phyloP scores from a whole-genome alignment of 2,113 vertebrate species.

The Megaceryle torquata region DNA sequence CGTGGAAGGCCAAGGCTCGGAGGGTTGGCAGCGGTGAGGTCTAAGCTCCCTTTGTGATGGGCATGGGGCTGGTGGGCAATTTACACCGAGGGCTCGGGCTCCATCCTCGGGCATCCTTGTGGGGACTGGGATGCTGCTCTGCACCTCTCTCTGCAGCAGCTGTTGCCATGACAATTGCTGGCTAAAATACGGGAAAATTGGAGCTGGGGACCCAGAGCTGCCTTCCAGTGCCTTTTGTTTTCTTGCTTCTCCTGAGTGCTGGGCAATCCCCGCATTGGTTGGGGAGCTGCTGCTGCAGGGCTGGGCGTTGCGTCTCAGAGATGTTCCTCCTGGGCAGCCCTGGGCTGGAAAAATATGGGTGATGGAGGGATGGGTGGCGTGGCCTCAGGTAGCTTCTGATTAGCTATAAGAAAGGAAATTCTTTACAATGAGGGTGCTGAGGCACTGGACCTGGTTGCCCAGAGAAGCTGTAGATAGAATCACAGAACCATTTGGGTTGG shows the following conservation, averaged over 20 bases:
- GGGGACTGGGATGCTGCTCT: background rate
- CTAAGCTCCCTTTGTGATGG: background rate
- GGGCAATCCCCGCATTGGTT: fast-evolving
- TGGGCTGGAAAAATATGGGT: background rate
- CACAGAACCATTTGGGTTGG: no score
- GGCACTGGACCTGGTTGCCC: background rate
- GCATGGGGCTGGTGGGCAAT: fast-evolving
- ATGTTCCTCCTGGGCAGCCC: fast-evolving
- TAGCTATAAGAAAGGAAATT: background rate
- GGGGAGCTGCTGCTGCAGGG: background rate
- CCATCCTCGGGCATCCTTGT: fast-evolving
- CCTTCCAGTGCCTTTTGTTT: background rate
- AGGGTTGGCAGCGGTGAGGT: background rate
- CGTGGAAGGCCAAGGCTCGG: fast-evolving
- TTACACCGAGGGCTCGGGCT: background rate
- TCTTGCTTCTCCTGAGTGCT: background rate
- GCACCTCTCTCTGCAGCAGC: background rate
- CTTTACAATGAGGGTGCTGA: background rate
- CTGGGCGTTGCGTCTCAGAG: background rate
- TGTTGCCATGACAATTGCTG: background rate
- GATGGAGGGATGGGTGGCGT: fast-evolving
- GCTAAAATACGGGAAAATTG: background rate
- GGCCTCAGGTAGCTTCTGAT: background rate
- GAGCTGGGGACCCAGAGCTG: background rate
- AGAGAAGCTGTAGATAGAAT: background rate